phyloP scores from a whole-genome alignment of 2,797 vertebrate species.

The Girardinus metallicus region DNA sequence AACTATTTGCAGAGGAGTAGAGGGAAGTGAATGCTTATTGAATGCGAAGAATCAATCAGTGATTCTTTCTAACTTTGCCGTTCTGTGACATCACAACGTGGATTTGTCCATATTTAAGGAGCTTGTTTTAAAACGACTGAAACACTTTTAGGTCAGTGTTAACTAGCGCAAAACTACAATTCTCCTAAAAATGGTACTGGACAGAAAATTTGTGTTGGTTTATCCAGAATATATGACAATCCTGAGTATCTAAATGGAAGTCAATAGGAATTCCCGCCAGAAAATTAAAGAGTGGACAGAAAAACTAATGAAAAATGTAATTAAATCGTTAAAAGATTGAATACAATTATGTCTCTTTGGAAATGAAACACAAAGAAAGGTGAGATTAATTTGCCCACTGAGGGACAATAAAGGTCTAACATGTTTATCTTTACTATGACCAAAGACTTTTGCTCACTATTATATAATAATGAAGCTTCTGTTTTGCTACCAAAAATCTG shows the following conservation, averaged over 20 bases:
- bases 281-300: background rate
- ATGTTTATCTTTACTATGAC: background rate
- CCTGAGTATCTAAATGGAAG: background rate
- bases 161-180: background rate
- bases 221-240: background rate
- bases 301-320: background rate
- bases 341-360: background rate
- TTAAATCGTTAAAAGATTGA: background rate
- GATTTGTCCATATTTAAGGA: background rate
- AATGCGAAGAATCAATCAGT: too few species aligned
- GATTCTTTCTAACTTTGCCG: too few species aligned
- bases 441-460: background rate
- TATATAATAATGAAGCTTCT: background rate
- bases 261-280: background rate
- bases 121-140: background rate
- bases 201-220: background rate
- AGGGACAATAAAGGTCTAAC: background rate
- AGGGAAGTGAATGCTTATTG: background rate
- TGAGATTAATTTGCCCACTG: background rate
- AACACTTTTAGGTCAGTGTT: background rate
- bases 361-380: background rate
- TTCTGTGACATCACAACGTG: too few species aligned
- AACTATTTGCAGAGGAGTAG: background rate
- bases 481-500: background rate
- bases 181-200: background rate